phyloP scores from a whole-genome alignment of 2,797 vertebrate species.

The Argyrosomus regius region DNA sequence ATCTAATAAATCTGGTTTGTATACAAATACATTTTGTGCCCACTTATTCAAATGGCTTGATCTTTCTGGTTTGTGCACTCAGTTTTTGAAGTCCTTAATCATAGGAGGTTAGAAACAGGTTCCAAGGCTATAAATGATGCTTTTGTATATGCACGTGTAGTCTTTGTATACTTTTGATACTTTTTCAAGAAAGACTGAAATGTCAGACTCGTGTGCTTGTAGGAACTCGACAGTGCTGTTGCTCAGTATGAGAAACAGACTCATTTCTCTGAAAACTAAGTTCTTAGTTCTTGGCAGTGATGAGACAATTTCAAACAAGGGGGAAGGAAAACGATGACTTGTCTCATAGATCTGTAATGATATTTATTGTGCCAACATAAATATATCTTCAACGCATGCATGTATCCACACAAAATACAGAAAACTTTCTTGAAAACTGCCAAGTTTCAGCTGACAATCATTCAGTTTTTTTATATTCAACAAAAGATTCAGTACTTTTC shows the following conservation, averaged over 20 bases:
- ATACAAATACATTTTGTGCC: slow-evolving; percentile 12
- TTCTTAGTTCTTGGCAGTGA: too few relatives aligned
- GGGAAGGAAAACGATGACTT: neutral
- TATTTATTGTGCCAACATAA: slow-evolving; percentile 78
- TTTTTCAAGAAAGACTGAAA: neutral
- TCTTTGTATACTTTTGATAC: neutral
- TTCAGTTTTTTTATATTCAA: slow-evolving; percentile 30
- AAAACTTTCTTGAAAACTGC: slow-evolving; percentile 7
- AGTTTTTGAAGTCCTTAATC: neutral
- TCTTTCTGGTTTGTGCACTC: neutral
- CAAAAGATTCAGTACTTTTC: slow-evolving; percentile 35
- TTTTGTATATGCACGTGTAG: neutral
- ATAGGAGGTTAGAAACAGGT: neutral
- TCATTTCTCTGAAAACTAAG: too few relatives aligned
- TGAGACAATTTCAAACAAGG: neutral
- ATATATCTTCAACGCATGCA: slow-evolving; percentile 33
- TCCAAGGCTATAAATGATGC: neutral
- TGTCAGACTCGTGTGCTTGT: neutral
- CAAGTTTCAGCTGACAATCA: slow-evolving; percentile 10
- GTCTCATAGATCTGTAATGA: neutral
- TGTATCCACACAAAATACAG: slow-evolving; percentile 31
- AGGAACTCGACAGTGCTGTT: neutral
- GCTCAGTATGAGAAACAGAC: too few relatives aligned
- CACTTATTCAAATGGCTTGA: neutral
- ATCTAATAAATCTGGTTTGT: slow-evolving; percentile 72